Conservation (phyloP, 2,113 vertebrate species). For the Ciconia stormi region DNA sequence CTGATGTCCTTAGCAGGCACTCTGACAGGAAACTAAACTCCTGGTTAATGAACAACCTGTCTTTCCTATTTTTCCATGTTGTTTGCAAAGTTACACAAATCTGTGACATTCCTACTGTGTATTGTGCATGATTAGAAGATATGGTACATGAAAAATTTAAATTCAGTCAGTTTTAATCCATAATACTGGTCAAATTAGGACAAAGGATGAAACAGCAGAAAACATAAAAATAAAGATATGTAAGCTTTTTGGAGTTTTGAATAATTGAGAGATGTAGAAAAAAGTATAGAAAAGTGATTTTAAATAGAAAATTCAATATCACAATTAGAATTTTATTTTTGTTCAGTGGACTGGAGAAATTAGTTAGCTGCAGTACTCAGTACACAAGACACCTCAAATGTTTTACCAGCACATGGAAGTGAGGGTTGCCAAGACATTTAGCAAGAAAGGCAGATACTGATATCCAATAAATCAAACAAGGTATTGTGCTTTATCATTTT, state of each 20-base stretch:
- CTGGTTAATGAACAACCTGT: neutral
- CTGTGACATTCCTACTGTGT: too few species aligned
- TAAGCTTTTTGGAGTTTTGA: neutral
- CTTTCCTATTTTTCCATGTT: neutral
- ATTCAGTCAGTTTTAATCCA: neutral
- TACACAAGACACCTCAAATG: neutral
- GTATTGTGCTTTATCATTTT: neutral
- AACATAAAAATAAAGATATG: neutral
- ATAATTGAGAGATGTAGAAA: neutral
- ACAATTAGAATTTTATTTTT: neutral
- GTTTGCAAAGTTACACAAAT: neutral
- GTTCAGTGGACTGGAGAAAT: neutral
- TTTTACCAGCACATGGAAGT: neutral
- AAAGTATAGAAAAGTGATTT: neutral
- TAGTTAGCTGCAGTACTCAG: neutral
- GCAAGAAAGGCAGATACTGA: neutral
- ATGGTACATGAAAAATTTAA: neutral
- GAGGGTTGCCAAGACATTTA: neutral
- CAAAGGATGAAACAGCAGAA: neutral
- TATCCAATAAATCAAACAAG: neutral
- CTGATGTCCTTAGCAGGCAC: neutral
- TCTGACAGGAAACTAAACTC: neutral
- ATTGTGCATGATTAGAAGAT: neutral
- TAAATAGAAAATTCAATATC: neutral
- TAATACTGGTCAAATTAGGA: neutral